Conservation (phyloP, 2,113 vertebrate genomes). For the Oncorhynchus clarkii region DNA sequence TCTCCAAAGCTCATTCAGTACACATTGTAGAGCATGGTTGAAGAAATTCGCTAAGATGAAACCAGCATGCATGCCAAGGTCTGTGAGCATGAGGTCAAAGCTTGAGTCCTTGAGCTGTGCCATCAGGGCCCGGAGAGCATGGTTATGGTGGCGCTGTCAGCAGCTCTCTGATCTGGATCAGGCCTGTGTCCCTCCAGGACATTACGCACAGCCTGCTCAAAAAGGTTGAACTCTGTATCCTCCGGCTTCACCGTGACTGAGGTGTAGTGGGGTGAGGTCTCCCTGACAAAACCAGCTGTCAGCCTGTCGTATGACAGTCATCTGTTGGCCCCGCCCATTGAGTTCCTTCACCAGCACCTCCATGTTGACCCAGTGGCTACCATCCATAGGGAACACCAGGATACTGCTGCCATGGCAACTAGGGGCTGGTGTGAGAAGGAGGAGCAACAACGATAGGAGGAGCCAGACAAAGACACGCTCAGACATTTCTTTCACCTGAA, state of each 20-base stretch:
- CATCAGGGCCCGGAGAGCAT: conserved; percentile 26
- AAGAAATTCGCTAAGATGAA: conserved; percentile 41
- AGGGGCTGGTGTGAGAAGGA: background rate
- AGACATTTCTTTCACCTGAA: background rate
- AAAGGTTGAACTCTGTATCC: conserved; percentile 23
- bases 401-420: conserved; percentile 46
- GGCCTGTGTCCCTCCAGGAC: conserved; percentile 36
- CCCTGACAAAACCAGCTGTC: conserved; percentile 29
- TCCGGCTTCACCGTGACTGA: conserved; percentile 4
- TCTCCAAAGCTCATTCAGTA: conserved; percentile 46
- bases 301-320: conserved; percentile 50
- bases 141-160: conserved; percentile 8
- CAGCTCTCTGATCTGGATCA: background rate
- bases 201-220: conserved; percentile 25
- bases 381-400: conserved; percentile 59
- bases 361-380: conserved; percentile 68
- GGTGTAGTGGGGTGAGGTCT: conserved; percentile 24
- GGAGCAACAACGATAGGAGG: background rate
- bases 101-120: conserved; percentile 9
- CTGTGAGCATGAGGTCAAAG: conserved; percentile 47
- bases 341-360: conserved; percentile 61
- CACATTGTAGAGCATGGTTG: conserved; percentile 40
- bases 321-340: conserved; percentile 48
- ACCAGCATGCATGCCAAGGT: conserved; percentile 38
- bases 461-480: background rate